Base-by-base conservation (phyloP, 2,888 invertebrate species). In the Metalampra italica region DNA sequence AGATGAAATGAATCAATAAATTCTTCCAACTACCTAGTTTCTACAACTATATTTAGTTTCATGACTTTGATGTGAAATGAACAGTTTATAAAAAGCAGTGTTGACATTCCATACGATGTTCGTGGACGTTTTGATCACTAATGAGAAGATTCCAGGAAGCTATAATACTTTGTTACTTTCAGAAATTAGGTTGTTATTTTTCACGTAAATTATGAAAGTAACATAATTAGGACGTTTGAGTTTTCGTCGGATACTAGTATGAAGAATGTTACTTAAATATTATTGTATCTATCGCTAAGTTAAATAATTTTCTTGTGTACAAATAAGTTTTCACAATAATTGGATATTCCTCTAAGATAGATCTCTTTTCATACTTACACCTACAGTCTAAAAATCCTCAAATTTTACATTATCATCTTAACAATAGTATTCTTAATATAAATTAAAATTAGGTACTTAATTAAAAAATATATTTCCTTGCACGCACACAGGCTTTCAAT, bases 131-230 rank as follows among this genome's bases (percentile, higher is more conserved):
- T 79, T 77, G 75, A 81, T 81, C 78, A 74, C 80, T 82, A 82
- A 83, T 77, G 68, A 83, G 77, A 69, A 61, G 71, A 75, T 75
- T 77, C 77, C 45, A 73, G 82, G 82, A 84, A 82, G 77, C 73
- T 72, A 75, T 81, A 75, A 78, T 71, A 75, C 74, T 78, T 68
- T 74, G 72, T 77, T 75, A 69, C 70, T 69, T 70, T 68, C 65
- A 72, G 52, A 74, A 78, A 78, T 80, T 73, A 71, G 68, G 51
- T 71, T 72, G 71, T 75, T 79, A 70, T 75, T 70, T 71, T 66
- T 66, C 59, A 65, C 54, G 70, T 74, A 72, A 77, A 75, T 76
- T 74, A 71, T 66, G 53, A 56, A 58, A 52, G 52, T 54, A 48
- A 51, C 62, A 64, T 75, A 71, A 77, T 80, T 76, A 70, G 55